Evolutionary conservation across 2,797 vertebrate species (phyloP).

Genomic region (Characodon lateralis): DNA sequence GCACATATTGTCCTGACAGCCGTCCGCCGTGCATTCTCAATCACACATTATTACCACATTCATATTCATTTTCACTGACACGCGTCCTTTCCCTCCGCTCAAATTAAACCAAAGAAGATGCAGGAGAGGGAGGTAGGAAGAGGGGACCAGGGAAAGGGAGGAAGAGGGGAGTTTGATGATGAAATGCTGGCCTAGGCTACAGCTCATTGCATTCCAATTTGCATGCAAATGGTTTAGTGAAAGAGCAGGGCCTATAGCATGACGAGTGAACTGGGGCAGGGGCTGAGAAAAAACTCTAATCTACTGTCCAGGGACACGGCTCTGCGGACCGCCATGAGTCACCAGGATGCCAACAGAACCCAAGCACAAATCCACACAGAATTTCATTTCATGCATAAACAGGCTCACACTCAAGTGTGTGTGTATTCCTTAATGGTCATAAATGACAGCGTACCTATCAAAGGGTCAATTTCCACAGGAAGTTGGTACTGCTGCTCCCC

Average conservation of each 20-base stretch:
- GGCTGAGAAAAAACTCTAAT: slow-evolving; percentile 97
- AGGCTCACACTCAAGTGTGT: slow-evolving; percentile 18
- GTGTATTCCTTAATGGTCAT: slow-evolving; percentile 29
- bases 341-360: slow-evolving; percentile 55
- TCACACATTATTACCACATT: slow-evolving; percentile 99
- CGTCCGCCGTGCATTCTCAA: slow-evolving; percentile 91
- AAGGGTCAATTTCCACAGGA: slow-evolving; percentile 99
- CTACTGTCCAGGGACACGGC: slow-evolving; percentile 88
- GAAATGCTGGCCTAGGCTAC: slow-evolving; percentile 97
- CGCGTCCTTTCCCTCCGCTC: slow-evolving; percentile 91
- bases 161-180: slow-evolving; percentile 83
- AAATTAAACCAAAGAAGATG: slow-evolving; percentile 87
- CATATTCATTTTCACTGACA: slow-evolving; percentile 99
- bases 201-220: slow-evolving; percentile 99
- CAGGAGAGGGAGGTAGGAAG: slow-evolving; percentile 59
- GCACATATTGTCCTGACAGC: slow-evolving; percentile 99
- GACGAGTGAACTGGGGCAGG: slow-evolving; percentile 65
- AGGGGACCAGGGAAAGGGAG: slow-evolving; percentile 27
- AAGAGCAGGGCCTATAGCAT: slow-evolving; percentile 89
- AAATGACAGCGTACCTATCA: slow-evolving; percentile 89
- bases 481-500: slow-evolving; percentile 96
- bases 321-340: slow-evolving; percentile 73
- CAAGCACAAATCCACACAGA: slow-evolving; percentile 48
- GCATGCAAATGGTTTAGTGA: slow-evolving; percentile 99
- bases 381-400: slow-evolving; percentile 46